These are phyloP conservation scores for Epizoanthus fatuus DNA, from an alignment of 92 coral and sea anemone species.

Conservation along the genomic window DNA sequence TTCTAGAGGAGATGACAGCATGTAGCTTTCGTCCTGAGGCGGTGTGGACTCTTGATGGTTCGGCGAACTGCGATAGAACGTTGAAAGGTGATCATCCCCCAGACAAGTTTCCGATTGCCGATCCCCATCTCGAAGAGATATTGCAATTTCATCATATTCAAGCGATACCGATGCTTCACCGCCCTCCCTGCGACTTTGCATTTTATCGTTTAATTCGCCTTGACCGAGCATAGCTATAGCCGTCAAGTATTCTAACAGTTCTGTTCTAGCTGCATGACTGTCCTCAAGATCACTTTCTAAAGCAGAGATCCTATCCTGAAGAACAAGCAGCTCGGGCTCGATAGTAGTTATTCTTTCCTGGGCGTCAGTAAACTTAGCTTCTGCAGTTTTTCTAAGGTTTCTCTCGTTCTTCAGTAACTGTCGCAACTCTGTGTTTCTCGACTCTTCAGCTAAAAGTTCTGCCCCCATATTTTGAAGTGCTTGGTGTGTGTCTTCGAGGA, in stretches of 20 bases:
- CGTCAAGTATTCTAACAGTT: constrained; percentile 11
- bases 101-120: too few relatives aligned
- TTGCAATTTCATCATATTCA: not conserved
- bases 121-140: not conserved
- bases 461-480: constrained; percentile 17
- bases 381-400: constrained; percentile 31
- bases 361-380: constrained; percentile 1
- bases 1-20: not conserved
- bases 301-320: not conserved
- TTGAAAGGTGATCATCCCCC: not conserved
- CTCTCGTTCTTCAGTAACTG: constrained; percentile 34
- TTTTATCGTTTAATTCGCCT: not conserved
- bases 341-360: not conserved
- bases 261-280: not conserved
- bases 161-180: not conserved
- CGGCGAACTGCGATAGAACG: not conserved
- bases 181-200: not conserved
- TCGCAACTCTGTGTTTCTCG: constrained; percentile 34
- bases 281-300: constrained; percentile 4
- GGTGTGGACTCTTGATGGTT: not conserved
- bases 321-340: not conserved
- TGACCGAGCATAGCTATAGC: not conserved
- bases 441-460: constrained; percentile 23
- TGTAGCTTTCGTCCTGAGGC: not conserved
- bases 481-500: constrained; percentile 27